Evolutionary conservation across 2,113 vertebrate species (phyloP).

Genomic region (Anarrhichthys ocellatus): DNA sequence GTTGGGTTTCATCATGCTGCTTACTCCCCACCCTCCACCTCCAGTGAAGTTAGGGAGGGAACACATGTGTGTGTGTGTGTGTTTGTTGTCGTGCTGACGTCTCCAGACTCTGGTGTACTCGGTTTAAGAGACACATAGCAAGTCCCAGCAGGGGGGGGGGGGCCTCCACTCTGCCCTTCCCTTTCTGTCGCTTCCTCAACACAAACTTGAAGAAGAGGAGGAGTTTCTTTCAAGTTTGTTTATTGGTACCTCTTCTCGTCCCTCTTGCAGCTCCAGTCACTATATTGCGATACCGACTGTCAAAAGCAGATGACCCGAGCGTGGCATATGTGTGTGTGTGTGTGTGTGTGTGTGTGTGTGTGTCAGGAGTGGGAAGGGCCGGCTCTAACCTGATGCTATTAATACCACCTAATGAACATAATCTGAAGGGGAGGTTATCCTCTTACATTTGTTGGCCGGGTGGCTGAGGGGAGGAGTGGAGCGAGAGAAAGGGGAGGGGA

Average conservation of each 20-base stretch:
- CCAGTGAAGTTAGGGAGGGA: conserved; percentile 46
- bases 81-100: conserved; percentile 45
- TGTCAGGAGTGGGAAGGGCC: conserved; percentile 64
- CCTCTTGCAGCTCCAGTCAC: conserved; percentile 42
- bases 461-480: conserved; percentile 63
- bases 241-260: conserved; percentile 26
- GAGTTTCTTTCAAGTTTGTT: not conserved
- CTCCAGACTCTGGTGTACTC: conserved; percentile 55
- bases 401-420: conserved; percentile 90
- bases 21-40: conserved; percentile 61
- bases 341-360: conserved; percentile 35
- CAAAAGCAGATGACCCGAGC: conserved; percentile 74
- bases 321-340: conserved; percentile 44
- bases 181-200: conserved; percentile 21
- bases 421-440: conserved; percentile 88
- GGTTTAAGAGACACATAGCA: conserved; percentile 42
- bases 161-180: conserved; percentile 35
- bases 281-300: conserved; percentile 70
- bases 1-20: conserved; percentile 82
- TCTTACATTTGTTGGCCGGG: conserved; percentile 85
- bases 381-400: conserved; percentile 88
- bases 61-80: conserved; percentile 4
- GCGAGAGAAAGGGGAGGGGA: conserved; percentile 70
- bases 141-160: conserved; percentile 50
- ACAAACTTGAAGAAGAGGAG: conserved; percentile 5